Evolutionary conservation across 35 echinoderm and acorn worm species (phyloP), one percentile per base, ranked within the genome.

Genomic region (Patiria miniata): DNA sequence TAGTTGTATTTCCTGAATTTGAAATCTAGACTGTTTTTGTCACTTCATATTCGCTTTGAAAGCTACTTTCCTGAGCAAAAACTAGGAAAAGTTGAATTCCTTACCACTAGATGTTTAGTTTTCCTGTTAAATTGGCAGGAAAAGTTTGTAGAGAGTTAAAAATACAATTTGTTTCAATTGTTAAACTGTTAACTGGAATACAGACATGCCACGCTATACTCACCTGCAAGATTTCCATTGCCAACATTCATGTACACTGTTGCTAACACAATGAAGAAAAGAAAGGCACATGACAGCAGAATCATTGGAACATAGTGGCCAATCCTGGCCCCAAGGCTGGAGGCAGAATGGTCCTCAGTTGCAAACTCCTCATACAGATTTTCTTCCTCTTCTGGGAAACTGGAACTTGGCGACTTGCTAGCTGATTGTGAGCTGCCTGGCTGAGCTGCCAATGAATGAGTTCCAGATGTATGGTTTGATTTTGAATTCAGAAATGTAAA

Each of bases 281-380:
- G 52, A 38, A 84, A 84, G 82, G 82, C 82, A 82, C 80, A 84
- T 36, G n/a, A 32, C 82, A 84, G 57, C 51, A 84, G 53, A 28
- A 84, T 58, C 82, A 84, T 84, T 28, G 82, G 82, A 18, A 84
- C 39, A 26, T 84, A 58, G 34, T 84, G 82, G 53, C 82, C 51
- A 84, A 59, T 59, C 54, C 57, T 84, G 8, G 82, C 53, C 32
- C 82, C 82, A 53, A 84, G 57, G 19, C 29, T 84, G 51, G 52
- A 39, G 82, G 52, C 82, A 32, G 57, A 84, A 38, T 84, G 53
- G 29, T 84, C 82, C 57, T 84, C 82, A 21, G 52, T 84, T n/a
- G 51, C 82, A 60, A 84, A 84, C 38, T 84, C 82, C 19, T 84
- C 36, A 37, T 84, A 73, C 10, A 73, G 65, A 34, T 73, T 73